Base-by-base conservation (phyloP, 30 jellyfish, hydroid and myxozoan species). In the Aurelia sp. region DNA sequence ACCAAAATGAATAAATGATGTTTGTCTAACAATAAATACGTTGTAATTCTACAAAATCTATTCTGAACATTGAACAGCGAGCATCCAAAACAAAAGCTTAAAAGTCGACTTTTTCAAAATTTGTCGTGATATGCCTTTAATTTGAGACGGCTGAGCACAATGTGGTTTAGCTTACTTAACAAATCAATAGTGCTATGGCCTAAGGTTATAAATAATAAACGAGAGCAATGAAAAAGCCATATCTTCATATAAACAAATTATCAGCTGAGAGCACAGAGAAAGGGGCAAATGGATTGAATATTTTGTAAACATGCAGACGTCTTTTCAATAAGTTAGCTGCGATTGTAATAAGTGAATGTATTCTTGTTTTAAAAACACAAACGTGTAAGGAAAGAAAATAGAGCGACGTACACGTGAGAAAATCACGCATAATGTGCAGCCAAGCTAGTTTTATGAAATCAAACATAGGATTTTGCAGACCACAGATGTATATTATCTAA, bases 1-100 rank as follows among this genome's bases (percentile, higher is more conserved):
- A 65, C 89, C 80, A 79, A 22, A 63, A 79, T 79, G 89, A 79
- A 79, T 79, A 31, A 79, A 69, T 79, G 51, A 79, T 79, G 89
- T 69, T 63, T 44, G 30, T 41, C 44, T 55, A 63, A 79, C 89
- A 79, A 79, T 79, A 50, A 27, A 40, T 31, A 63, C 27, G 64
- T 68, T 60, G 59, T 31, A 35, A 57, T 76, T 76, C 76, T 76
- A 38, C 87, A 44, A 76, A 50, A 30, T 79, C 65, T 69, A 53
- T 79, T 79, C 89, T 79, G 60, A 57, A 40, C 77, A 63, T 40
- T 79, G 65, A 79, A 79, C 73, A 58, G 63, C 65, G 89, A 24
- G 80, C 89, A 62, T 79, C 89, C 24, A 79, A 79, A 79, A 76
- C 87, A 63, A 79, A 63, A 24, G 44, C 48, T 6, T 47, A 63